Percentiles rank a stretch among this genome's conserved stretches.
Evolutionary conservation across 2,113 vertebrate genomes (phyloP).

Genomic region (Oenanthe oenanthe): DNA sequence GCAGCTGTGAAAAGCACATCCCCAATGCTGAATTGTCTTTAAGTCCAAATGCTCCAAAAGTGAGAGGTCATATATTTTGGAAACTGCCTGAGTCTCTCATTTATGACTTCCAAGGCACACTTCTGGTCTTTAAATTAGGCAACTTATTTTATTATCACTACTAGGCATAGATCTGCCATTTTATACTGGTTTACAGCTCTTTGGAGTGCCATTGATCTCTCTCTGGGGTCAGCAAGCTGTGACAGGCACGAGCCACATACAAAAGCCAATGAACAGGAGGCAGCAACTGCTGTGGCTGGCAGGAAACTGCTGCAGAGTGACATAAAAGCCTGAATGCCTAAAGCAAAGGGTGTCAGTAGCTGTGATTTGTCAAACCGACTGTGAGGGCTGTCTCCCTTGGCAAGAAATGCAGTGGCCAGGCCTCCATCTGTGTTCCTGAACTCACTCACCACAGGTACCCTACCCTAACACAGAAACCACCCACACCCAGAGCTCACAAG

Average conservation of each 20-base stretch:
- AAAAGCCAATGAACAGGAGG: not conserved
- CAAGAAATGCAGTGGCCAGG: not conserved
- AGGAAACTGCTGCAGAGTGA: constrained; percentile 2
- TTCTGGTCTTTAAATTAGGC: not conserved
- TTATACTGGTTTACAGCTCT: not conserved
- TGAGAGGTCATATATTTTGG: not conserved
- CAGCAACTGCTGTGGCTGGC: not conserved
- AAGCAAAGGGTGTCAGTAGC: constrained; percentile 10
- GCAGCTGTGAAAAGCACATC: not conserved
- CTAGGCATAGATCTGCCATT: not conserved
- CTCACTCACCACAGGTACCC: not conserved
- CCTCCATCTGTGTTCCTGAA: not conserved
- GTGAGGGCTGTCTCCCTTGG: not conserved
- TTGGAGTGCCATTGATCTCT: not conserved
- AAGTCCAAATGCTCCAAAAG: not conserved
- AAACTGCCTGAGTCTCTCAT: not conserved
- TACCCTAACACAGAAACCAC: not conserved
- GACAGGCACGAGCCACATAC: not conserved
- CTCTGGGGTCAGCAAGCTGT: not conserved
- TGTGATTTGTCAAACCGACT: not conserved
- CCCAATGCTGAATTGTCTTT: not conserved
- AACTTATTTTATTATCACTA: not conserved
- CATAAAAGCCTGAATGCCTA: not conserved
- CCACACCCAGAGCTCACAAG: not conserved
- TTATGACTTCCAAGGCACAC: not conserved